A percentile compares a stretch with the other conserved stretches of the same genome.
These are phyloP conservation scores for Petrolisthes manimaculis DNA, from an alignment of 2,888 invertebrate species.

Conservation along the genomic window DNA sequence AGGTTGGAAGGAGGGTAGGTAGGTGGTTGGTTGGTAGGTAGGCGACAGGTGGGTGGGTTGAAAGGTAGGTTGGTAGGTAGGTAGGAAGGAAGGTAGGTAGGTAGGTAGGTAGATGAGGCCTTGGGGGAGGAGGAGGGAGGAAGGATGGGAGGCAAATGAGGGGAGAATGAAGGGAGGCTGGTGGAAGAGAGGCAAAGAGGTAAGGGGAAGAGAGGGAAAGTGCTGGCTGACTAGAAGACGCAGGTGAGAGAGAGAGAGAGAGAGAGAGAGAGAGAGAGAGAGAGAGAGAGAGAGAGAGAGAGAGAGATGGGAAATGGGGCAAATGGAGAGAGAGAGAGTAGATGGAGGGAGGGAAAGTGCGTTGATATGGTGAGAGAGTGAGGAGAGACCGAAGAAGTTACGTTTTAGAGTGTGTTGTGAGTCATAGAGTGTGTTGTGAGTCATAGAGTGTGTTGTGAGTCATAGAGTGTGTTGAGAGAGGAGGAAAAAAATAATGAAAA, in stretches of 20 bases:
- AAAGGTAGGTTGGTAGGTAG: neutral
- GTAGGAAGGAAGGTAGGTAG: neutral
- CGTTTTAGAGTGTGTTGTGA: too few species aligned
- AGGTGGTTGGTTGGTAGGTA: neutral
- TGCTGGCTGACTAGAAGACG: too few species aligned
- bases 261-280: too few species aligned
- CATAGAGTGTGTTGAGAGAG: too few species aligned
- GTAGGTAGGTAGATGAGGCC: neutral
- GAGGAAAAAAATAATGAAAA: too few species aligned
- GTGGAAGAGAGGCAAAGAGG: neutral
- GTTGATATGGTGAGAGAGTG: neutral
- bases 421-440: too few species aligned
- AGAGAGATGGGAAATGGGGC: neutral
- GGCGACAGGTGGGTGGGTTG: neutral
- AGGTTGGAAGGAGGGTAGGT: neutral
- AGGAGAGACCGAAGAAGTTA: neutral
- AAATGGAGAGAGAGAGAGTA: neutral
- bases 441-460: too few species aligned
- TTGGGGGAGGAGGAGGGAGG: too few species aligned
- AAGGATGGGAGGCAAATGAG: neutral
- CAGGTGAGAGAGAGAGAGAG: too few species aligned
- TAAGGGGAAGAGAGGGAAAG: neutral
- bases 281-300: too few species aligned
- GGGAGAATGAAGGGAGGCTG: neutral
- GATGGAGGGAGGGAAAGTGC: neutral